Base-by-base conservation (phyloP, 2,113 vertebrate genomes). In the Oncorhynchus keta region DNA sequence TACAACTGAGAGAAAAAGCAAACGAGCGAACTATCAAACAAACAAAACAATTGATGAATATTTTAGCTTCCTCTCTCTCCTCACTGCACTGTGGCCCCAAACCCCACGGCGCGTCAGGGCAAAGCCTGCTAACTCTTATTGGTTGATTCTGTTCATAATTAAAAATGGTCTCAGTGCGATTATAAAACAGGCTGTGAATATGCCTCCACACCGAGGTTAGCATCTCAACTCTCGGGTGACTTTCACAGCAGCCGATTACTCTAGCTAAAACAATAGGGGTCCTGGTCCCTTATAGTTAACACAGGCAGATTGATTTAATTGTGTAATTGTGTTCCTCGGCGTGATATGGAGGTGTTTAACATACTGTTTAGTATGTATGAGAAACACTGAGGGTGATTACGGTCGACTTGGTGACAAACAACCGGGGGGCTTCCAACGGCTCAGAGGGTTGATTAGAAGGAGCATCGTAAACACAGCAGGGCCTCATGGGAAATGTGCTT, bases 391-490 rank as follows among this genome's bases (percentile, higher is more conserved):
- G 77, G 80, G 77, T 87, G 89, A 90, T 88, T 87, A 90, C 77
- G 81, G 84, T 66, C 81, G 87, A 90, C 86, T 89, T 83, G 79
- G 85, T 87, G 87, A 90, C 84, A 91, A 88, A 90, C 83, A 90
- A 79, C 81, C 71, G 32, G 35, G 32, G 35, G 79, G 83, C 83
- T 84, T 88, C 78, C 79, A 72, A 77, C 80, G 79, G 72, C 86
- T 84, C 79, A 74, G 67, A 79, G 79, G 85, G 84, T 86, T 86
- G 86, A 90, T 90, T 89, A 84, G 76, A 87, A 84, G 86, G 76
- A 82, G 74, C 86, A 88, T 80, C 59, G 32, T 73, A 77, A 83
- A 77, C 82, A 87, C 86, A 18, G 20, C 59, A 77, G 74, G 70
- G 51, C 18, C 71, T 82, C 6, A 28, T 48, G 35, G 45, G 11